phyloP scores from a whole-genome alignment of 1,140 invertebrate species.

The Pachyrhynchus sulphureomaculatus region DNA sequence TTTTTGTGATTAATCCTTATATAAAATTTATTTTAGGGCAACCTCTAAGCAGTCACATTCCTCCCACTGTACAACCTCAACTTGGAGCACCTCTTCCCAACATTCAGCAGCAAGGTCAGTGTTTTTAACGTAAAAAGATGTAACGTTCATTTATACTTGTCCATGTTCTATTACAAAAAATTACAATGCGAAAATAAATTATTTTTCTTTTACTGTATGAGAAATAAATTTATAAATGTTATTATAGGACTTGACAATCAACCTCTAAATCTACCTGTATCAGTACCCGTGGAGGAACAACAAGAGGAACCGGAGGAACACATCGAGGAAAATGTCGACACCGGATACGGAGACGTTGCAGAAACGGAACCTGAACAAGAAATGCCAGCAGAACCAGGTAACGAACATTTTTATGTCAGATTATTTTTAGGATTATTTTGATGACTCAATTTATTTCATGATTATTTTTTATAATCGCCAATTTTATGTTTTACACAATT shows the following conservation, averaged over 20 bases:
- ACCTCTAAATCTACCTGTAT: slow-evolving; percentile 12
- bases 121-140: no score
- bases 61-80: slow-evolving; percentile 26
- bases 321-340: slow-evolving; percentile 23
- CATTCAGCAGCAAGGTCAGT: slow-evolving; percentile 27
- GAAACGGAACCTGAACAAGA: slow-evolving; percentile 36
- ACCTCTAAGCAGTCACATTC: slow-evolving; percentile 29
- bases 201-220: not conserved
- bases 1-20: no score
- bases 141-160: not conserved
- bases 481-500: no score
- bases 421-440: no score
- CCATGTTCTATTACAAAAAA: not conserved
- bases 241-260: slow-evolving; percentile 16
- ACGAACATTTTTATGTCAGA: not conserved
- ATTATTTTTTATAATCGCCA: no score
- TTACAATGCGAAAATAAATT: not conserved
- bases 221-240: no score
- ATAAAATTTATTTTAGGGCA: slow-evolving; percentile 9
- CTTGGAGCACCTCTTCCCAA: slow-evolving; percentile 23
- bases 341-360: slow-evolving; percentile 22
- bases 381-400: slow-evolving; percentile 23
- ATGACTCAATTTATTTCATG: no score
- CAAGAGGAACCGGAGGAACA: slow-evolving; percentile 25
- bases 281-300: slow-evolving; percentile 28